Evolutionary conservation across 2,888 invertebrate genomes (phyloP).

Genomic region (Clunio marinus): DNA sequence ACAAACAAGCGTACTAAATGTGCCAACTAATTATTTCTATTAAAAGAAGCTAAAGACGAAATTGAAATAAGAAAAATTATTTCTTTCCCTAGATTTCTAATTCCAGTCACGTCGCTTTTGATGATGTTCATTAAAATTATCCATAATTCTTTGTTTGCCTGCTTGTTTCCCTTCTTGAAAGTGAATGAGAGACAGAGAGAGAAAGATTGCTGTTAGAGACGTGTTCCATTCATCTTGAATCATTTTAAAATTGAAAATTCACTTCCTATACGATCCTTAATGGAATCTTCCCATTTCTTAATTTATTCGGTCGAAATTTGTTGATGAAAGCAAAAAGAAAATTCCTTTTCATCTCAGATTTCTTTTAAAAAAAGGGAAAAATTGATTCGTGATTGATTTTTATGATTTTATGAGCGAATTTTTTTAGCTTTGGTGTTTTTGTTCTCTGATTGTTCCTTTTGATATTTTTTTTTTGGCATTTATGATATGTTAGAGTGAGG

Average conservation of each 20-base stretch:
- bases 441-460: neutral
- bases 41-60: neutral
- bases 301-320: too few species aligned
- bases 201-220: too few species aligned
- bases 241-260: too few species aligned
- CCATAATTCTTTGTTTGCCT: constrained; percentile 39
- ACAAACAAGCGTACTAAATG: constrained; percentile 36
- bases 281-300: constrained; percentile 15
- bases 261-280: too few species aligned
- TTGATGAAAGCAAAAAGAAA: too few species aligned
- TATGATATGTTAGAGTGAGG: too few species aligned
- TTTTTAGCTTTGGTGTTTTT: neutral
- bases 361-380: neutral
- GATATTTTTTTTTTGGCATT: too few species aligned
- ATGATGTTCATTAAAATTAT: constrained; percentile 40
- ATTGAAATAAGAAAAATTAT: neutral
- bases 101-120: constrained; percentile 32
- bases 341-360: too few species aligned
- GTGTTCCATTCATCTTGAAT: too few species aligned
- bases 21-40: constrained; percentile 39
- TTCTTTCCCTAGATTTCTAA: constrained; percentile 20
- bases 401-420: constrained; percentile 16
- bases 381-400: constrained; percentile 30
- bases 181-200: too few species aligned
- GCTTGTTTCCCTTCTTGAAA: neutral